Evolutionary conservation across 2,113 vertebrate species (phyloP).

Genomic region (Notothenia coriiceps): DNA sequence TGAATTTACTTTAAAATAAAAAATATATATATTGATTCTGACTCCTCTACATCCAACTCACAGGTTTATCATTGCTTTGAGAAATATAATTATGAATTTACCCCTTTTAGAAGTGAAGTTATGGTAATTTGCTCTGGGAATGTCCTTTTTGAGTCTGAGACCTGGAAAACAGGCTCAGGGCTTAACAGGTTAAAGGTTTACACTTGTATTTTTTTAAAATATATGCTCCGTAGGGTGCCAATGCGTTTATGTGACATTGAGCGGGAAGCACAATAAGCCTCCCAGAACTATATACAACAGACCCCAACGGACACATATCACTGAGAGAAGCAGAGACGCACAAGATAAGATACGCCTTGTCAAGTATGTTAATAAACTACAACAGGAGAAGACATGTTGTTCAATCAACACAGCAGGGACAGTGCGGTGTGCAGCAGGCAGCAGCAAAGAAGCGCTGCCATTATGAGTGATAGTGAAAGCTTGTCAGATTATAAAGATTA

Average conservation of each 20-base stretch:
- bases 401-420: constrained; percentile 4
- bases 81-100: too few relatives aligned
- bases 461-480: background rate
- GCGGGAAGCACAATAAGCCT: background rate
- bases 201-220: background rate
- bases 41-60: too few relatives aligned
- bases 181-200: background rate
- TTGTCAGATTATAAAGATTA: constrained; percentile 2
- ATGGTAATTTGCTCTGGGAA: too few relatives aligned
- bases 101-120: too few relatives aligned
- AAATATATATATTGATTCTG: too few relatives aligned
- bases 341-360: background rate
- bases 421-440: background rate
- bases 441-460: background rate
- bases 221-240: background rate
- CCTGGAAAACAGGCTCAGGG: too few relatives aligned
- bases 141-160: too few relatives aligned
- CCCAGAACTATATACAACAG: background rate
- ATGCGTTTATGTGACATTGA: background rate
- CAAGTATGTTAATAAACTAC: constrained; percentile 15
- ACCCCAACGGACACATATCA: background rate
- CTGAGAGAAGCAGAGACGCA: background rate
- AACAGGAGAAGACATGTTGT: background rate
- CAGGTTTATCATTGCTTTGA: too few relatives aligned
- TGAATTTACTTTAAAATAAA: too few relatives aligned